Conservation (phyloP, 2,113 vertebrate species). For the Erythrocercus mccallii region DNA sequence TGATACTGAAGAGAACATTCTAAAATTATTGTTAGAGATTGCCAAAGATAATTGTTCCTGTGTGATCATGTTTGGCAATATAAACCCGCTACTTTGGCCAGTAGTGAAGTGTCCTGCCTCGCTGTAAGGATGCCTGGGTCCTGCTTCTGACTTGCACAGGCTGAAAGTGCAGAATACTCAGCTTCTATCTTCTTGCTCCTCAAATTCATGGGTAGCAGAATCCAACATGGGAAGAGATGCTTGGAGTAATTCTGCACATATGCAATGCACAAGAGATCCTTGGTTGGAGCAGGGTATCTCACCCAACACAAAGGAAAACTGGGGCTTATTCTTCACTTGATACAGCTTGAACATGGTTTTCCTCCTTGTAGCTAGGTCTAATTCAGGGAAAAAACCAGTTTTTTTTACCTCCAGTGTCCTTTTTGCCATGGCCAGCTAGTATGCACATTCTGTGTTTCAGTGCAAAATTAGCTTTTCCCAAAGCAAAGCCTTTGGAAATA, state of each 20-base stretch:
- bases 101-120: background rate
- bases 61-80: background rate
- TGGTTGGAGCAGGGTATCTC: background rate
- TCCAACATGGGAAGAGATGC: background rate
- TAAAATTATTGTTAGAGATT: background rate
- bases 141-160: background rate
- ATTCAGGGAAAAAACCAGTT: background rate
- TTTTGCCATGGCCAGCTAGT: background rate
- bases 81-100: background rate
- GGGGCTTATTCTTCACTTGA: background rate
- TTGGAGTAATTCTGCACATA: background rate
- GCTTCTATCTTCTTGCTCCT: background rate
- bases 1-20: conserved; percentile 15
- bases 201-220: background rate
- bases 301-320: background rate
- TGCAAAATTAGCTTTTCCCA: background rate
- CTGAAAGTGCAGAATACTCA: background rate
- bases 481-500: background rate
- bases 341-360: background rate
- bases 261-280: background rate
- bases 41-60: background rate
- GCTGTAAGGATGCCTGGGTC: background rate
- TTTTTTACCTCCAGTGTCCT: background rate
- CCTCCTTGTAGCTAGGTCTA: background rate
- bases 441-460: background rate